Base-by-base conservation (phyloP, 2,888 invertebrate genomes). In the Epirrhoe alternata region DNA sequence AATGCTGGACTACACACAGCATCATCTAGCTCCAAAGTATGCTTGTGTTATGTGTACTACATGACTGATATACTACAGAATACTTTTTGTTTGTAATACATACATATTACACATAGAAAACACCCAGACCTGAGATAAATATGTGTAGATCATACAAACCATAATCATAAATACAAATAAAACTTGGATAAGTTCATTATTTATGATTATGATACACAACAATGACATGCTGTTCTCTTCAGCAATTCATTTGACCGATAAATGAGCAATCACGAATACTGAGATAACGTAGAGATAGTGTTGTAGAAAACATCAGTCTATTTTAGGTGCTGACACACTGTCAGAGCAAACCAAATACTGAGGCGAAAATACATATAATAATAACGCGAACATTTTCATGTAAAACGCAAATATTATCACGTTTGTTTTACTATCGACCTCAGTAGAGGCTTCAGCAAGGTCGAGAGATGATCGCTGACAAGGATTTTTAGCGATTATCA, bases 251-350 rank as follows among this genome's bases (percentile, higher is more conserved):
- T 66, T 65, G 69, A 65, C 70, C 68, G 73, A 72, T 73, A 69
- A 73, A 60, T 65, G 62, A 53, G 45, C 50, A 62, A 74, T 73
- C 71, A 69, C 66, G 68, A 60, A 17, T 55, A 53, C 35, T 54
- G 31, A 69, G 74, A 75, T 75, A 74, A 62, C 51, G 31, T 38
- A 12, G 17, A 64, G 72, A 73, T 73, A 70, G 68, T 47, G 59
- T 52, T 31, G 57, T 42, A 61, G 38, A 66, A 65, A 63, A 58
- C 61, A 68, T 49, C 35, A 45, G 54, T 80, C 82, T 83, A 83
- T 83, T 83, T 83, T 75, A 73, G 74, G 76, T 62, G 35, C 72
- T 81, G 82, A 83, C 82, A 74, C 72, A 76, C 53, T 14, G 24
- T 51, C 33, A 51, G 50, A 38, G 54, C 54, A 50, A 55, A 69